Evolutionary conservation across 2,113 vertebrate genomes (phyloP), one percentile per base, ranked within the genome.

Genomic region (Gavia stellata): DNA sequence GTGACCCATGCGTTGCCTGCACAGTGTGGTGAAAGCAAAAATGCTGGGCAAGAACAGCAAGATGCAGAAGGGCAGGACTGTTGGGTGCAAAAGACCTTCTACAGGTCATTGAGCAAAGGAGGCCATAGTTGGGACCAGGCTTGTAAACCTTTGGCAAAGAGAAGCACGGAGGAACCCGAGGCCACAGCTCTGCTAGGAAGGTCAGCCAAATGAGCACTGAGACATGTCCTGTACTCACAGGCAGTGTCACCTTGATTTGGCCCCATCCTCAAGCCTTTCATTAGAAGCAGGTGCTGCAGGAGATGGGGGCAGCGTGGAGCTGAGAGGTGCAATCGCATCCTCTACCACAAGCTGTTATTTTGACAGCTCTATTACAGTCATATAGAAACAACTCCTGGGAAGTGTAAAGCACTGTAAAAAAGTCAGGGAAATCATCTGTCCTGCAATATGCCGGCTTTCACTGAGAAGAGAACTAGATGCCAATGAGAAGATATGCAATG

Each of bases 331-430:
- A 1, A 93, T 70, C 21, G 4, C 89, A 77, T 80, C 81, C 79
- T 68, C 78, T 50, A 77, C 61, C 8, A 5, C 94, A 96, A 92
- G 93, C 95, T 97, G 96, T 92, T 97, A 92, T 95, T 97, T 96
- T 95, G 95, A 96, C 96, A 97, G 95, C 95, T 97, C 91, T 96
- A 96, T 97, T 97, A 97, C 62, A 94, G 78, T 70, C 81, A 34
- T 71, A 85, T 25, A 92, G 89, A 96, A 95, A 91, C 91, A 92
- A 96, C 81, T 95, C 92, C 87, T 81, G 87, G 89, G 94, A 97
- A 96, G 97, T 88, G 95, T 95, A 95, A 97, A 95, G 91, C 66
- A 91, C 88, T 87, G 56, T 38, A 53, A 86, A 94, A 77, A 82
- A 87, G 26, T 24, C 49, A 92, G 53, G 49, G 56, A 80, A 91